These are phyloP conservation scores for Mus spretus DNA, from an alignment of 2,797 vertebrate species.

Conservation along the genomic window DNA sequence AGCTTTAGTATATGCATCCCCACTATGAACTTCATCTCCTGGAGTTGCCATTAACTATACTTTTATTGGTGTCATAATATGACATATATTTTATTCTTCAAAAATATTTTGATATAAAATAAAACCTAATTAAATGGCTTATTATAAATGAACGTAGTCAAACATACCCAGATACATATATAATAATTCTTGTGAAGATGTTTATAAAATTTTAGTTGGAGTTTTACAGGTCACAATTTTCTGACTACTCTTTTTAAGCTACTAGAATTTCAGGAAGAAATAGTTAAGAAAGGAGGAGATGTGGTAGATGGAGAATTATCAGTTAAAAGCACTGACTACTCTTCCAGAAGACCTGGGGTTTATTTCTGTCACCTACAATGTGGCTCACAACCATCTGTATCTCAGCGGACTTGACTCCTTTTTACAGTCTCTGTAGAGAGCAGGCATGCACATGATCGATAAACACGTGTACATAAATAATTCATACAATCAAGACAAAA, in stretches of 20 bases:
- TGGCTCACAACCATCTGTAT: not conserved
- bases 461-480: not conserved
- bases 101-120: not conserved
- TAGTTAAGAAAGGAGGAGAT: not conserved
- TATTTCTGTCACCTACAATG: too few relatives aligned
- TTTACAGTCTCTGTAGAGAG: not conserved
- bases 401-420: not conserved
- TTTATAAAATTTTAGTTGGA: not conserved
- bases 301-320: not conserved
- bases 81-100: slow-evolving; percentile 12
- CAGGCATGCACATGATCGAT: not conserved
- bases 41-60: not conserved
- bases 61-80: not conserved
- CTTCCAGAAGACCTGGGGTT: not conserved
- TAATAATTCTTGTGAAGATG: not conserved
- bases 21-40: too few relatives aligned
- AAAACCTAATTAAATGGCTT: not conserved
- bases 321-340: not conserved
- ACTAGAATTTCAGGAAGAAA: slow-evolving; percentile 33
- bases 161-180: not conserved
- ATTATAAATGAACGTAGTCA: not conserved
- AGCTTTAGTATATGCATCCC: not conserved
- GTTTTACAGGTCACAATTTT: not conserved
- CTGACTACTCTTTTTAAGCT: not conserved
- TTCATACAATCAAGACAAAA: not conserved